A percentile compares a stretch with the other conserved stretches of the same genome.
Evolutionary conservation across 2,888 invertebrate genomes (phyloP).

Genomic region (Chymomyza fuscimana): DNA sequence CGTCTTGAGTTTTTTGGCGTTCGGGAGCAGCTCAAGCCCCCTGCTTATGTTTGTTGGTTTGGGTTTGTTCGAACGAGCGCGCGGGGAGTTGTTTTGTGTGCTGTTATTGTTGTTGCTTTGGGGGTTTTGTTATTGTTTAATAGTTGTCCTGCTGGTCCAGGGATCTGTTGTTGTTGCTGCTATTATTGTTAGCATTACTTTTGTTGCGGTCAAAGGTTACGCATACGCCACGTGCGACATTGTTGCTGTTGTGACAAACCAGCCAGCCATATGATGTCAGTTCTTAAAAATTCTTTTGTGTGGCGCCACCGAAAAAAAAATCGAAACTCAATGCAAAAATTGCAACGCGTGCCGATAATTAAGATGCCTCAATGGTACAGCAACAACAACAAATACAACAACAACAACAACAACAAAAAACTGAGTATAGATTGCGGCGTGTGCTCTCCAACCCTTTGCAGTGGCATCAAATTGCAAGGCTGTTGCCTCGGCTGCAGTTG

Average conservation of each 20-base stretch:
- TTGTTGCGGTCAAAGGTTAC: constrained; percentile 62
- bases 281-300: constrained; percentile 34
- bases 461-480: constrained; percentile 69
- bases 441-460: constrained; percentile 49
- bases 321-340: constrained; percentile 60
- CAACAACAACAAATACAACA: not conserved
- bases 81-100: constrained; percentile 54
- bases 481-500: constrained; percentile 59
- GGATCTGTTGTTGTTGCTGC: constrained; percentile 14
- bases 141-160: constrained; percentile 28
- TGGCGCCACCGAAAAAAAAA: not conserved
- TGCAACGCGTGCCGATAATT: constrained; percentile 78
- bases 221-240: constrained; percentile 62
- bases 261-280: not conserved
- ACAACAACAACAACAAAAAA: not conserved
- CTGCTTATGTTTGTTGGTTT: not conserved
- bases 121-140: constrained; percentile 51
- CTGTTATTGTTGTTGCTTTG: constrained; percentile 23
- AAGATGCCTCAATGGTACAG: constrained; percentile 55
- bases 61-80: constrained; percentile 42
- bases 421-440: not conserved
- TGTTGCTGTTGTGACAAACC: not conserved
- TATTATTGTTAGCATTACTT: constrained; percentile 24
- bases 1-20: constrained; percentile 42
- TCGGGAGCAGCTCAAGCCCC: not conserved